These are phyloP conservation scores for Uria aalge DNA, from an alignment of 2,113 vertebrate genomes.

Conservation along the genomic window DNA sequence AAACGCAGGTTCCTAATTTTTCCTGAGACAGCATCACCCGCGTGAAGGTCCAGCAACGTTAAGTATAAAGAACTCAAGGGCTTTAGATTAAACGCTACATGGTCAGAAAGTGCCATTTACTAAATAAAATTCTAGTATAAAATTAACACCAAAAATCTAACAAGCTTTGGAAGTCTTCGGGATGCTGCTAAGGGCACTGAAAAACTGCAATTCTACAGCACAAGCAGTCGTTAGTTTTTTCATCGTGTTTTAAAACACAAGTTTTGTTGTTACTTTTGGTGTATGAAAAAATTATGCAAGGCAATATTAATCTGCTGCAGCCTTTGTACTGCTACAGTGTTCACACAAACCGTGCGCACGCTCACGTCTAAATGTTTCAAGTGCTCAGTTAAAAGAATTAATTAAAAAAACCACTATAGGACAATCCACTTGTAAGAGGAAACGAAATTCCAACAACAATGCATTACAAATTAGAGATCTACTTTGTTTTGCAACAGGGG, in stretches of 20 bases:
- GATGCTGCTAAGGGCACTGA: neutral
- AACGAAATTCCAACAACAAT: neutral
- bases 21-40: neutral
- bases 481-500: neutral
- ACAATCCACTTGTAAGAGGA: neutral
- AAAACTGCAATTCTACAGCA: neutral
- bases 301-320: no score
- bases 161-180: neutral
- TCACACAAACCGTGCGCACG: neutral
- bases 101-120: neutral
- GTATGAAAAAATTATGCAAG: neutral
- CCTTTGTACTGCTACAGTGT: neutral
- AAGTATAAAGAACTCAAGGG: neutral
- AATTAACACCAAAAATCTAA: neutral
- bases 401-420: neutral
- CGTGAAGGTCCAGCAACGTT: rapidly evolving
- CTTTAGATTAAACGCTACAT: neutral
- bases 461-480: neutral
- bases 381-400: neutral
- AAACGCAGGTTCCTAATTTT: neutral
- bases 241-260: no score
- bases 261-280: neutral
- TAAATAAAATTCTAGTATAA: neutral
- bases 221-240: neutral
- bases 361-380: neutral